Evolutionary conservation across 1,140 invertebrate species (phyloP), one percentile per base, ranked within the genome.

Genomic region (Tribolium castaneum): DNA sequence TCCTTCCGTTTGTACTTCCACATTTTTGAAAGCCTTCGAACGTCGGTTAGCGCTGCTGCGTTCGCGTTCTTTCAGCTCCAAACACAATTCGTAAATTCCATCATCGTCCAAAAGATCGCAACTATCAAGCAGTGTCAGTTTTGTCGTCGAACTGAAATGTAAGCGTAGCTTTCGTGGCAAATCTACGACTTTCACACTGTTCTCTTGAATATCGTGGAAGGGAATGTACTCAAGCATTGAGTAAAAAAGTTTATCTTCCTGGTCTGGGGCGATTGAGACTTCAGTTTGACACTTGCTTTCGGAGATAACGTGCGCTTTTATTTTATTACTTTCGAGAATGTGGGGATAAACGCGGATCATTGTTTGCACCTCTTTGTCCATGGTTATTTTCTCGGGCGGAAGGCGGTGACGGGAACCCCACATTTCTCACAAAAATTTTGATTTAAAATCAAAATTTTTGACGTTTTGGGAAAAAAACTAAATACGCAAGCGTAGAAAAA

Each of bases 341-440:
- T 80, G 74, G 2, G 81, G 81, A 34, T 75, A 76, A 6, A 81
- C 81, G 72, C 70, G 76, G 16, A 82, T 70, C 9, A 81, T 70
- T 6, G 81, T 82, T 74, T 82, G 81, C 5, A 75, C 75, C 30
- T 70, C 80, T 10, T 73, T 74, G 39, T 45, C 39, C n/a, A n/a
- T n/a, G 5, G 9, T n/a, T 5, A 2, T 30, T 6, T 30, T 30
- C 25, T 30, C 25, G 25, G 3, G 5, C 25, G 3, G 25, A 3
- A 30, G 4, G 3, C 25, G 25, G 6, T 30, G 3, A 6, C 3
- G 25, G 6, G 25, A 30, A 30, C 25, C 25, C 25, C 25, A 30
- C 25, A 30, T 30, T 1, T 30, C 25, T 30, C 4, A 30, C 25
- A 30, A 4, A 30, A 30, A 30, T 30, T 30, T 30, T 30, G 6